Base-by-base conservation (phyloP, 2,888 invertebrate genomes). In the Megastigmus dorsalis region DNA sequence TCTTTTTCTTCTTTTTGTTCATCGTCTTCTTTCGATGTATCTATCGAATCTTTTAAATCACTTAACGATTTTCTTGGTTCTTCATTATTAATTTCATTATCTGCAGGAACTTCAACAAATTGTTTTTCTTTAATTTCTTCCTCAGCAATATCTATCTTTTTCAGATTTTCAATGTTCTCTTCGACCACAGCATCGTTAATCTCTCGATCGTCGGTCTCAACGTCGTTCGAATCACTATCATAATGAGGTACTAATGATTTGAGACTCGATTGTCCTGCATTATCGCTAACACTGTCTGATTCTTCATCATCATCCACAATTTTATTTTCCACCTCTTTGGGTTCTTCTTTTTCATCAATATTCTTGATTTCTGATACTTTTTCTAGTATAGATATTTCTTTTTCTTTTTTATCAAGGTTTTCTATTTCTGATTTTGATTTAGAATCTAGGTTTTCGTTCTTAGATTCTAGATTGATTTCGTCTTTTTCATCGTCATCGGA, bases 191-290 rank as follows among this genome's bases (percentile, higher is more conserved):
- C 66, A 6, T 69, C 38, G 0, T 38, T 45, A 15, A 9, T 73
- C 30, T 74, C 74, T 10, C 18, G n/a, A 6, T 69, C 38, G 0
- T 38, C 30, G 10, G 7, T 73, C 30, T 74, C 74, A 7, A 18
- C 43, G 20, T 68, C 65, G 57, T 75, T 73, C 3, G 74, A 50
- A 48, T 74, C 75, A 48, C 74, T 75, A 30, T 75, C 65, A 41
- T 77, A 77, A 36, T 65, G 65, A 38, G 77, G n/a, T 5, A 77
- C 77, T 9, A 77, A 66, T 18, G 75, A 60, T 38, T 74, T 72
- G 20, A 41, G 68, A 30, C 48, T 70, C 3, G 70, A 52, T 36
- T 66, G 41, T 2, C 15, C 36, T 23, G 33, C 15, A 45, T 50
- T 62, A 26, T 68, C 68, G 43, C 63, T 71, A 57, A 69, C 55